phyloP scores from a whole-genome alignment of 2,888 invertebrate genomes.

The Eueremaeus valkanovi region DNA sequence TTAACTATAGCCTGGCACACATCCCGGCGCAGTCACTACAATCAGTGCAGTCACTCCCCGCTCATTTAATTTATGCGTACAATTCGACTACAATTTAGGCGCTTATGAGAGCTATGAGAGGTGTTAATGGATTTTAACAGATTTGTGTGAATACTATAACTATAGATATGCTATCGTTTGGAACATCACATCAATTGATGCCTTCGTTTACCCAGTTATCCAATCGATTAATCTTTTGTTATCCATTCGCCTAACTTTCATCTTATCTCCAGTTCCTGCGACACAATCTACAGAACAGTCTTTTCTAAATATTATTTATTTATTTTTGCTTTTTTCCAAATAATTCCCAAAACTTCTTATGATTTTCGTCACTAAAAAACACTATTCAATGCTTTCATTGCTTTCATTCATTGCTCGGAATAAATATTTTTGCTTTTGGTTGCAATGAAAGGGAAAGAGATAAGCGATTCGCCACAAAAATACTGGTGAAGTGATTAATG shows the following conservation, averaged over 20 bases:
- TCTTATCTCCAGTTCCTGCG: background rate
- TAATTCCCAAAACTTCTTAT: slow-evolving; percentile 4
- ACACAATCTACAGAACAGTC: background rate
- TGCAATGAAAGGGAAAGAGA: slow-evolving; percentile 24
- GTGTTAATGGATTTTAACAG: slow-evolving; percentile 11
- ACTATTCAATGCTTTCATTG: background rate
- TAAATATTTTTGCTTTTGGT: background rate
- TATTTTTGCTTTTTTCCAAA: too few species aligned
- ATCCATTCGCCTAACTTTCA: background rate
- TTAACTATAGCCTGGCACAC: background rate
- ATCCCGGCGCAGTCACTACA: background rate
- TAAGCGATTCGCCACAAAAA: slow-evolving; percentile 20
- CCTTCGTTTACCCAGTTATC: background rate
- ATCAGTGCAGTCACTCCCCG: too few species aligned
- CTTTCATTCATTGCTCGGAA: background rate
- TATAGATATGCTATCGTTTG: background rate
- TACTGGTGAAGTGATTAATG: slow-evolving; percentile 17
- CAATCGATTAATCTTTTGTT: slow-evolving; percentile 11
- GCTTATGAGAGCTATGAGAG: background rate
- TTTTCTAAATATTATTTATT: background rate
- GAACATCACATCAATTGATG: background rate
- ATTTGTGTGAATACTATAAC: background rate
- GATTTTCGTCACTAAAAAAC: slow-evolving; percentile 2
- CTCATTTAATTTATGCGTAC: too few species aligned
- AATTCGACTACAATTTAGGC: background rate